phyloP scores from a whole-genome alignment of 2,113 vertebrate species.

The Leucosticte australis region DNA sequence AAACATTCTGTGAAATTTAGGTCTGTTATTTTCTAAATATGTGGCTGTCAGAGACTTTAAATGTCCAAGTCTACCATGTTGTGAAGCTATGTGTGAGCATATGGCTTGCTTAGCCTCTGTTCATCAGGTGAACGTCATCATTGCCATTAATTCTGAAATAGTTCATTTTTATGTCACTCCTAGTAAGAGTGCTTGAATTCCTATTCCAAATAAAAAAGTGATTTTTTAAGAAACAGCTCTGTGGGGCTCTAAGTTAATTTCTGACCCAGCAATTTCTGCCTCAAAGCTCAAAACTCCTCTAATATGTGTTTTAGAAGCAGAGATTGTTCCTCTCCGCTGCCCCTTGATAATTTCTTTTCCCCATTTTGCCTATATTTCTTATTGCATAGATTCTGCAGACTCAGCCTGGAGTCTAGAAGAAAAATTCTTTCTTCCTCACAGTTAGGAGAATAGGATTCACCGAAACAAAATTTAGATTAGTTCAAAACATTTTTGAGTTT shows the following conservation, averaged over 20 bases:
- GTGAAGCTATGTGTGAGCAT: not conserved
- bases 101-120: not conserved
- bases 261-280: not conserved
- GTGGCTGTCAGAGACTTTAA: not conserved
- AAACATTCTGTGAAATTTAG: not conserved
- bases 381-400: not conserved
- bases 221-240: not conserved
- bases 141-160: not conserved
- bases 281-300: not conserved
- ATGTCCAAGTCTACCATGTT: not conserved
- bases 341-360: not conserved
- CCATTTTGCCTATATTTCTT: not conserved
- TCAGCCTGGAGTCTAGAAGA: not conserved
- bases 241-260: not conserved
- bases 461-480: not conserved
- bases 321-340: not conserved
- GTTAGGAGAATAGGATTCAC: not conserved
- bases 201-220: not conserved
- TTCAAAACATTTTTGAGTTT: not conserved
- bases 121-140: not conserved
- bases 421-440: not conserved
- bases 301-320: not conserved
- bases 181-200: not conserved
- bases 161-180: not conserved
- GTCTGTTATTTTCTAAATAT: not conserved